A percentile compares a stretch with the other conserved stretches of the same genome.
Conservation (phyloP, 2,797 vertebrate genomes). For the Sebastes glaucus region DNA sequence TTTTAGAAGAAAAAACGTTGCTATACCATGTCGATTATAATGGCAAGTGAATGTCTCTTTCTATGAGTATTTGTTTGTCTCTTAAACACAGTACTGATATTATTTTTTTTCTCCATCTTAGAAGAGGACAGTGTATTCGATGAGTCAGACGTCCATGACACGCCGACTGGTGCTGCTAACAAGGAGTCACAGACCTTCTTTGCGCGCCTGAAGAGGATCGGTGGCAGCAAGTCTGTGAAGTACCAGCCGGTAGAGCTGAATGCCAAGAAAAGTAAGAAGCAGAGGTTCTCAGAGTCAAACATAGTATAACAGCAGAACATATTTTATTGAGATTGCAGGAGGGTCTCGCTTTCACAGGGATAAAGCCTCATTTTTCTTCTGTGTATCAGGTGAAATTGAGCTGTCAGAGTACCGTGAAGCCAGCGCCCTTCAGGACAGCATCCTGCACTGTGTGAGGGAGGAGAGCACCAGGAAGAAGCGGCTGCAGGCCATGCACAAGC, state of each 20-base stretch:
- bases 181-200: slow-evolving; percentile 99
- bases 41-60: neutral
- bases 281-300: slow-evolving; percentile 54
- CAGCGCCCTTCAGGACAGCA: slow-evolving; percentile 92
- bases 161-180: slow-evolving; percentile 94
- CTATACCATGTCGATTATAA: neutral
- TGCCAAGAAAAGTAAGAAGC: slow-evolving; percentile 94
- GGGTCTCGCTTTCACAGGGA: neutral
- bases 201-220: slow-evolving; percentile 97
- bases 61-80: neutral
- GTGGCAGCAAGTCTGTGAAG: slow-evolving; percentile 98
- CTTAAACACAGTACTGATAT: slow-evolving; percentile 2
- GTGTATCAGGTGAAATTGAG: slow-evolving; percentile 93
- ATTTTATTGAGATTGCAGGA: slow-evolving; percentile 11
- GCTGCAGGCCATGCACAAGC: slow-evolving; percentile 96
- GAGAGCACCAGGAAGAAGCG: slow-evolving; percentile 96
- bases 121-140: slow-evolving; percentile 99
- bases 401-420: slow-evolving; percentile 96
- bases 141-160: slow-evolving; percentile 99
- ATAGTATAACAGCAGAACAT: slow-evolving; percentile 6
- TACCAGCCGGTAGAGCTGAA: slow-evolving; percentile 98
- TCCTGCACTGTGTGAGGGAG: slow-evolving; percentile 95
- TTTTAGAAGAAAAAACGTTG: neutral
- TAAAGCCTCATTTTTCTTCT: neutral
- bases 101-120: slow-evolving; percentile 57